Conservation (phyloP, 2,888 invertebrate species). For the Drosophila kanekoi region DNA sequence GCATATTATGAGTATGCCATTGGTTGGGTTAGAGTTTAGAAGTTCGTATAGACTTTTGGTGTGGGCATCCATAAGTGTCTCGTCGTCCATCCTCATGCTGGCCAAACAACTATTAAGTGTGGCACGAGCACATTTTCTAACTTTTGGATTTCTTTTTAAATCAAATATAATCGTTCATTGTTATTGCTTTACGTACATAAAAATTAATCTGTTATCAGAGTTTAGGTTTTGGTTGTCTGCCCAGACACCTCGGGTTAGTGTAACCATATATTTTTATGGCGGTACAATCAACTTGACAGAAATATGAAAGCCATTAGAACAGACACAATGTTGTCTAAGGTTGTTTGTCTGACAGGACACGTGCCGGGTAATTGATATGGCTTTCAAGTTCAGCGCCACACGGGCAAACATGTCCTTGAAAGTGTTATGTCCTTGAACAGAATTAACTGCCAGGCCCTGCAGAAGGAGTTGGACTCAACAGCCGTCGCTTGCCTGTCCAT, state of each 20-base stretch:
- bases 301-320: slow-evolving; percentile 62
- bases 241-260: slow-evolving; percentile 31
- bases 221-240: slow-evolving; percentile 21
- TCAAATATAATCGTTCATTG: slow-evolving; percentile 8
- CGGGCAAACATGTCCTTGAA: slow-evolving; percentile 33
- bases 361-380: slow-evolving; percentile 52
- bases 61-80: background rate
- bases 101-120: background rate
- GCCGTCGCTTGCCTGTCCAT: slow-evolving; percentile 35
- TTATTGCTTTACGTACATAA: background rate
- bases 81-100: background rate
- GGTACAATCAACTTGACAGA: slow-evolving; percentile 47
- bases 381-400: slow-evolving; percentile 36
- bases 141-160: background rate
- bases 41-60: background rate
- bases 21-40: background rate
- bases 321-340: slow-evolving; percentile 43
- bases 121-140: background rate
- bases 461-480: slow-evolving; percentile 33
- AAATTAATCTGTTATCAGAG: slow-evolving; percentile 39
- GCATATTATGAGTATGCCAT: background rate
- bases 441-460: slow-evolving; percentile 8
- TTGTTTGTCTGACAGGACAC: slow-evolving; percentile 48
- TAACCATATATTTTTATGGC: slow-evolving; percentile 45
- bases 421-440: slow-evolving; percentile 32